Conservation (phyloP, 2,797 vertebrate species). For the Leucoraja ocellata region DNA sequence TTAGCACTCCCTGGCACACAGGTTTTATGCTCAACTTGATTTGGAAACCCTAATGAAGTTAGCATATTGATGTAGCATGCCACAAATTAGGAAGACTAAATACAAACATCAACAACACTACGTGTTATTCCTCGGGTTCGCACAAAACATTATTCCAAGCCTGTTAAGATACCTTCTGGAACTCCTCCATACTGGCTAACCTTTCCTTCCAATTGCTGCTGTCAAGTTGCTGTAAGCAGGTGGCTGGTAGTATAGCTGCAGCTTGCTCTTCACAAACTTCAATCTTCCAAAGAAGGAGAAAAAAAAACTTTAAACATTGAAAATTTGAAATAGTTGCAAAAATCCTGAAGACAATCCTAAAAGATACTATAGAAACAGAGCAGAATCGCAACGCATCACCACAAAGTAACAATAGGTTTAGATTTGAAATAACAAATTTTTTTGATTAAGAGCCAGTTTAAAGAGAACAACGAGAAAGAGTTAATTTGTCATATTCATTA, state of each 20-base stretch:
- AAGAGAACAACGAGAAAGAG: too few relatives aligned
- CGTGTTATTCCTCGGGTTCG: neutral
- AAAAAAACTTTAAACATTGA: neutral
- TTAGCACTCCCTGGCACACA: neutral
- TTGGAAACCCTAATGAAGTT: neutral
- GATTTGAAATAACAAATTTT: neutral
- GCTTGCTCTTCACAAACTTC: conserved; percentile 89
- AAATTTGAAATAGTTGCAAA: neutral
- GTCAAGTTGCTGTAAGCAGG: conserved; percentile 83
- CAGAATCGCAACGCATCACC: neutral
- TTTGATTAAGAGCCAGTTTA: neutral
- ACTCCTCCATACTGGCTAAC: conserved; percentile 95
- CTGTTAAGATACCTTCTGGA: conserved; percentile 71
- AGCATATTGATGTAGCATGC: neutral
- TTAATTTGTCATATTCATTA: neutral
- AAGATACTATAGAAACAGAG: neutral
- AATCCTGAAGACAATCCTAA: neutral
- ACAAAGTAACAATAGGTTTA: neutral
- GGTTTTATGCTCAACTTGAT: neutral
- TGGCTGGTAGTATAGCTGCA: conserved; percentile 76
- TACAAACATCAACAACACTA: neutral
- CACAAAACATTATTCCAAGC: neutral
- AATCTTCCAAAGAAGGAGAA: conserved; percentile 51
- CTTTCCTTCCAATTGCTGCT: conserved; percentile 96
- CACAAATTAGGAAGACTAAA: neutral